phyloP scores from a whole-genome alignment of 2,797 vertebrate genomes.

The Leucoraja ocellata region DNA sequence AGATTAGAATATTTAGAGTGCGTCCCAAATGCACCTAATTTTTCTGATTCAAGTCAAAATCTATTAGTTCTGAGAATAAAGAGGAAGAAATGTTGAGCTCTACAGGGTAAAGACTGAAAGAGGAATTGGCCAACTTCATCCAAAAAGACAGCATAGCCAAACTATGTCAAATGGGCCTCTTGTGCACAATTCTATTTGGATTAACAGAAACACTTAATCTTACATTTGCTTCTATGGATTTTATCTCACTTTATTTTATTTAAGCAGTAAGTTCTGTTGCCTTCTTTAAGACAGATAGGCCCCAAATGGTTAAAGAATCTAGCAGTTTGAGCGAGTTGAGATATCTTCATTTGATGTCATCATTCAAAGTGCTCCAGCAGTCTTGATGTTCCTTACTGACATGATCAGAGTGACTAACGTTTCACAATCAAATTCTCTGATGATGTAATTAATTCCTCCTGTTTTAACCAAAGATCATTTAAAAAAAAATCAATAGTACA shows the following conservation, averaged over 20 bases:
- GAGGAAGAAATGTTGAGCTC: neutral
- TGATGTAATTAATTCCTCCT: neutral
- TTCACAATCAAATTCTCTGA: neutral
- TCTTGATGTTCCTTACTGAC: neutral
- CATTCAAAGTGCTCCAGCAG: neutral
- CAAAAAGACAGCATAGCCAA: neutral
- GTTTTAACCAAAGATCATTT: neutral
- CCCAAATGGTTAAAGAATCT: neutral
- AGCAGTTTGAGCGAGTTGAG: neutral
- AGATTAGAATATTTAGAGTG: neutral
- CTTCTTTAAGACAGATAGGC: neutral
- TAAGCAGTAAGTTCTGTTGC: neutral
- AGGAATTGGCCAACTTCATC: neutral
- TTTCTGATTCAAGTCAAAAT: neutral
- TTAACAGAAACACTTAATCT: neutral
- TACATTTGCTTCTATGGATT: neutral
- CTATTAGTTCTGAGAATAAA: neutral
- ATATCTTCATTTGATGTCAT: neutral
- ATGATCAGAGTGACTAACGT: neutral
- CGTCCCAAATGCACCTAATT: neutral
- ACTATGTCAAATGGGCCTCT: neutral
- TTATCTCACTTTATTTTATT: neutral
- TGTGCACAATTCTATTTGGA: neutral
- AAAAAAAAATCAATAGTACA: neutral
- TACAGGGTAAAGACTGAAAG: neutral